Conservation (phyloP, 2,797 vertebrate genomes). For the Podargus strigoides region DNA sequence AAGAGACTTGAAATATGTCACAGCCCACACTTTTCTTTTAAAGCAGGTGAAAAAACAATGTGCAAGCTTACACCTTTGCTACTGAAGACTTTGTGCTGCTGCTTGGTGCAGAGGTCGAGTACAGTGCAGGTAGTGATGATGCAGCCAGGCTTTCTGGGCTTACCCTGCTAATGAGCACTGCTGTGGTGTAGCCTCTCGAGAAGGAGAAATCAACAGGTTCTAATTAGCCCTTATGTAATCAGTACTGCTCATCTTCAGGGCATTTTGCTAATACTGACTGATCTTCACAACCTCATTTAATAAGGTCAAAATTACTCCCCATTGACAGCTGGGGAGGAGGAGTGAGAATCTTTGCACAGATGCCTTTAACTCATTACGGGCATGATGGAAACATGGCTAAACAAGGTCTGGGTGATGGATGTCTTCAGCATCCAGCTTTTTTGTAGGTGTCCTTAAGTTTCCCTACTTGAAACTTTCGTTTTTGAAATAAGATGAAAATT, state of each 20-base stretch:
- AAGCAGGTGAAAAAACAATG: too few species aligned
- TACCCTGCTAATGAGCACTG: background rate
- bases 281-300: background rate
- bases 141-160: background rate
- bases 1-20: accelerated
- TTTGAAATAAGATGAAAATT: background rate
- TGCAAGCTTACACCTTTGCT: too few species aligned
- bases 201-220: slow-evolving; percentile 1
- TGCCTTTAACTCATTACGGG: accelerated
- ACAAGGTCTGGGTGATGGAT: background rate
- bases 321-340: background rate
- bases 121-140: accelerated
- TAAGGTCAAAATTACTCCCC: background rate
- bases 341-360: background rate
- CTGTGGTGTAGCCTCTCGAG: background rate
- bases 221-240: slow-evolving; percentile 21
- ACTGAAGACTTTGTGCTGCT: background rate
- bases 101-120: accelerated
- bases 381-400: accelerated
- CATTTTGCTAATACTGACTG: background rate
- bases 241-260: background rate
- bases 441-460: background rate
- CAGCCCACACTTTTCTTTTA: background rate
- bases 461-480: background rate
- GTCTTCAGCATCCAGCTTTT: background rate